These are phyloP conservation scores for Cryptocephalus primarius DNA, from an alignment of 2,888 invertebrate genomes.

Conservation along the genomic window DNA sequence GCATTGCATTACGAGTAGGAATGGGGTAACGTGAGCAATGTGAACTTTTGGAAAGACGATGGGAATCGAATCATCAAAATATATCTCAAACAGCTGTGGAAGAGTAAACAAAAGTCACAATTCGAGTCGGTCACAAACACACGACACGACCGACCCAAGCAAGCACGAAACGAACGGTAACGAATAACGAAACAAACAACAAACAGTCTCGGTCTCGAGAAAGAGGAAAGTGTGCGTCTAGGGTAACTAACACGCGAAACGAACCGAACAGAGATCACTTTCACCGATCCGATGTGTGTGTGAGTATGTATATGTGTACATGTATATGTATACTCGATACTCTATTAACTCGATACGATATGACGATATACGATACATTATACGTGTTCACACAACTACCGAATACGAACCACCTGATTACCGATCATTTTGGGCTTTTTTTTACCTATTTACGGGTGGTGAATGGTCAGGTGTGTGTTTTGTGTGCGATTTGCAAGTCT, in stretches of 20 bases:
- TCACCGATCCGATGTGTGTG: constrained; percentile 6
- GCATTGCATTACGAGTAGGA: constrained; percentile 6
- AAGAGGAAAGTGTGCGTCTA: constrained; percentile 13
- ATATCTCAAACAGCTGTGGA: constrained; percentile 9
- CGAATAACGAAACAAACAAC: constrained; percentile 6
- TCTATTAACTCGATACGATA: constrained; percentile 4
- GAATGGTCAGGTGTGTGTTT: too few relatives aligned
- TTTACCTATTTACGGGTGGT: too few relatives aligned
- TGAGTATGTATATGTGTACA: too few relatives aligned
- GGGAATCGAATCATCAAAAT: constrained; percentile 6
- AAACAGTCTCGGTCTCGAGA: constrained; percentile 2
- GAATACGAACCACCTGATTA: background rate
- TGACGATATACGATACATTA: constrained; percentile 6
- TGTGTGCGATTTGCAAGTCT: too few relatives aligned
- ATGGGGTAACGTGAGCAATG: background rate
- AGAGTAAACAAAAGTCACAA: constrained; percentile 12
- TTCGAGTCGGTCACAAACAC: background rate
- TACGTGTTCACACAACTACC: background rate
- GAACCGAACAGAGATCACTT: constrained; percentile 14
- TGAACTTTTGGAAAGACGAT: background rate
- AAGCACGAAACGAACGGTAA: constrained; percentile 8
- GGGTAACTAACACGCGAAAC: constrained; percentile 10
- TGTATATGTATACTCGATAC: too few relatives aligned
- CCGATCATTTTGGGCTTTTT: too few relatives aligned
- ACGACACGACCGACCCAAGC: constrained; percentile 9